Base-by-base conservation (phyloP, 2,888 invertebrate genomes). In the Tenthredo mesomela region DNA sequence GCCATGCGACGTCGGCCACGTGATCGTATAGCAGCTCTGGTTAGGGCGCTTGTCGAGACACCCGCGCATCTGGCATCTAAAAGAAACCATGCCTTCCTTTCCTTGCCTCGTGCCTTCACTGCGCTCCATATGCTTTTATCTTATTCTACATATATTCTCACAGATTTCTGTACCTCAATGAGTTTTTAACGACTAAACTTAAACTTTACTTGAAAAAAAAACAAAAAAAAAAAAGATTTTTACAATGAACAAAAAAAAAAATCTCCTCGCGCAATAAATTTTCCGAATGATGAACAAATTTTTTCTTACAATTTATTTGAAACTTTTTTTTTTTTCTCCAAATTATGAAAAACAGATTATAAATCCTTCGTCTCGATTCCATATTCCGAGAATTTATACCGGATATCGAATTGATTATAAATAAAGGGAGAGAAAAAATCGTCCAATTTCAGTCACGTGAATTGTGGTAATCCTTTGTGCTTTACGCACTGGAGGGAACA, bases 21-120 rank as follows among this genome's bases (percentile, higher is more conserved):
- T 82, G 82, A 82, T 61, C 67, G 33, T 67, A n/a, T 1, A 58
- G 21, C 4, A 58, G 21, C 67, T 82, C 82, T 82, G 82, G 65
- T 82, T 82, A 82, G 82, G 82, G 82, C 82, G 82, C 70, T 33
- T 58, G 61, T 80, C 82, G 82, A 88, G 86, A 87, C 88, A 88
- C 89, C 88, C 89, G 88, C 89, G 87, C 89, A 89, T 89, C 89
- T 89, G 88, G 87, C 86, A 84, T 82, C 82, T 70, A 70, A 82
- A 82, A 82, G 82, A 82, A 82, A 82, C 82, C 47, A 33, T 82
- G 65, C 82, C 82, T 65, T 47, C 25, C 47, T 67, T 82, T 40
- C 21, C 47, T 65, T 70, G 65, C 82, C 70, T 82, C 61, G 54
- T 78, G 58, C 58, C 58, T 58, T 37, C n/a, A n/a, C n/a, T n/a